phyloP scores from a whole-genome alignment of 2,797 vertebrate species.

The Neopelma chrysocephalum region DNA sequence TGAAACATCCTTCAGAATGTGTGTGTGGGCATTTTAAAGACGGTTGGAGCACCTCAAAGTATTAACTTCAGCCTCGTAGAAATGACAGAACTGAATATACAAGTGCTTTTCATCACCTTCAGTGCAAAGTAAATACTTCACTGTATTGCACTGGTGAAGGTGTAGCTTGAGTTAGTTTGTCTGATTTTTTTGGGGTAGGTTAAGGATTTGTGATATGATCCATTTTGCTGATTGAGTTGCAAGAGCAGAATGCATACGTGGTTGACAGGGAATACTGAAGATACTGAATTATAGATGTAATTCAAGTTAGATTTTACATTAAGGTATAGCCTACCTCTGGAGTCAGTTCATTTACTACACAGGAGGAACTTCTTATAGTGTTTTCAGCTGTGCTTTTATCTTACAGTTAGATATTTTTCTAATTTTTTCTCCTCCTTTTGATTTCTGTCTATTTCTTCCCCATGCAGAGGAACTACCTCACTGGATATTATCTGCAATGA shows the following conservation, averaged over 20 bases:
- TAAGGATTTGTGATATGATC: background rate
- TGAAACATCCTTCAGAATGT: background rate
- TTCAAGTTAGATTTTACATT: background rate
- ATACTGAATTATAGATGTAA: background rate
- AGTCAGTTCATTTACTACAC: background rate
- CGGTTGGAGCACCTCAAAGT: background rate
- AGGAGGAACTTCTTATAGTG: background rate
- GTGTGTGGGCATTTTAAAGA: background rate
- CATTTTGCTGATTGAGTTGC: background rate
- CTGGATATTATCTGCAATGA: conserved; percentile 97
- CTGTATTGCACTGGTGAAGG: background rate
- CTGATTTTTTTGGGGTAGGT: background rate
- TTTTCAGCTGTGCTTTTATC: background rate
- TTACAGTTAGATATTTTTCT: background rate
- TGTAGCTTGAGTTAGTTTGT: background rate
- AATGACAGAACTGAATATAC: background rate
- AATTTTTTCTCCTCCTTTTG: background rate
- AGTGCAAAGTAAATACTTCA: background rate
- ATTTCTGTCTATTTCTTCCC: background rate
- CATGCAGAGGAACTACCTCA: conserved; percentile 88
- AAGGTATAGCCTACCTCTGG: background rate
- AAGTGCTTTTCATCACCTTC: background rate
- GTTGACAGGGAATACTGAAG: background rate
- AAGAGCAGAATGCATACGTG: background rate
- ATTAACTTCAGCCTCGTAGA: background rate